Base-by-base conservation (phyloP, 2,888 invertebrate genomes). In the Mallateleia sp. region DNA sequence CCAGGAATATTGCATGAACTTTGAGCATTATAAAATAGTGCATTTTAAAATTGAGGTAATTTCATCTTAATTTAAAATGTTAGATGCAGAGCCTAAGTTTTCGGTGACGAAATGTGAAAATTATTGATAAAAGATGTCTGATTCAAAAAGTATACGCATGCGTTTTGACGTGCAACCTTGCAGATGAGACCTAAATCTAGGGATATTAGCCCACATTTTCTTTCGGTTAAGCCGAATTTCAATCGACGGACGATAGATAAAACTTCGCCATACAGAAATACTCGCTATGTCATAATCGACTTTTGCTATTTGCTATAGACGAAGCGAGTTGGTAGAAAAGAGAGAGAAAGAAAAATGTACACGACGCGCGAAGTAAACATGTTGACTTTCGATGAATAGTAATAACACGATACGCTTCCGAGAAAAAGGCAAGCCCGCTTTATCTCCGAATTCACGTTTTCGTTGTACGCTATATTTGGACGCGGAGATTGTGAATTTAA, bases 331-430 rank as follows among this genome's bases (percentile, higher is more conserved):
- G n/a, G n/a, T n/a, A n/a, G n/a, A n/a, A 52, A 15, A n/a, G 24
- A 6, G 50, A 18, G 34, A 9, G n/a, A 45, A 71, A 18, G 45
- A 25, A 38, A 47, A 64, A 69, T 78, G 22, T 60, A 69, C 78
- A 60, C 56, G 38, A 18, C 25, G 54, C 54, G 62, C 69, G 60
- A 25, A 62, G 72, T 80, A 62, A 80, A 80, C 64, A 80, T 64
- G 72, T 72, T 80, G 79, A 72, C 80, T 80, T 80, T 80, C 64
- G 32, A 64, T 80, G 71, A 72, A 80, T 80, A 64, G 72, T 56
- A 80, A 80, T 81, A 81, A 81, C 28, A 58, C 56, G 66, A 81
- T 81, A 81, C 60, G 60, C 38, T 81, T 81, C 80, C 47, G 22
- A 72, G 80, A 38, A 81, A 81, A 81, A 81, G 80, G 34, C 72